Evolutionary conservation across 2,113 vertebrate genomes (phyloP), one percentile per base, ranked within the genome.

Genomic region (Pipra filicauda): DNA sequence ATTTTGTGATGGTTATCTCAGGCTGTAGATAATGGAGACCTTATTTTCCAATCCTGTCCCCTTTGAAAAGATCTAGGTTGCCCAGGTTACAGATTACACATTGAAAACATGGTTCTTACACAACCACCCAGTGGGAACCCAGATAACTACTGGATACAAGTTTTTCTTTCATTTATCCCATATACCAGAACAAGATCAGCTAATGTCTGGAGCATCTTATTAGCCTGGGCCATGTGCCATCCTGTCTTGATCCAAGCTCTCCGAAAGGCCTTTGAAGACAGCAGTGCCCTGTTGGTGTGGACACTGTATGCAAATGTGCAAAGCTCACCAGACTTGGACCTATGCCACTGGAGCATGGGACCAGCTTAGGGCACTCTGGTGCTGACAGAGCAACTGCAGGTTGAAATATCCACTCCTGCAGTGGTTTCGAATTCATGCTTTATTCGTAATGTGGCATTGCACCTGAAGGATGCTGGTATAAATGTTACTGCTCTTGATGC

Each of bases 301-400:
- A 12, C 30, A 22, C 33, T 48, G 3, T 10, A 12, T 9, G 12
- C 1, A 5, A 26, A 54, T 0, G 0, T 72, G 22, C 33, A 76
- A 90, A 88, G 46, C 39, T 75, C 48, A 30, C 52, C 66, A 64
- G 33, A 6, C 20, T 22, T 2, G 1, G 19, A 51, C 35, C 55
- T 57, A 5, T 58, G 43, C 48, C 30, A 5, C 0, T 35, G 52
- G 61, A 44, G 43, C 1, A 0, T 51, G 37, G 49, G 39, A 79
- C 11, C 54, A 51, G 21, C n/a, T 85, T 54, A 24, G 43, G 15
- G 41, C 12, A 27, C 52, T 59, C 43, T 72, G 9, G 23, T 7
- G 5, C 52, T 82, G 71, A 13, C 74, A 69, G 48, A 85, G 39
- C 31, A 85, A 9, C 66, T 31, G 35, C 23, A 54, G 26, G 43